Evolutionary conservation across 1,140 invertebrate species (phyloP).

Genomic region (Yoshiicerus persimilis): DNA sequence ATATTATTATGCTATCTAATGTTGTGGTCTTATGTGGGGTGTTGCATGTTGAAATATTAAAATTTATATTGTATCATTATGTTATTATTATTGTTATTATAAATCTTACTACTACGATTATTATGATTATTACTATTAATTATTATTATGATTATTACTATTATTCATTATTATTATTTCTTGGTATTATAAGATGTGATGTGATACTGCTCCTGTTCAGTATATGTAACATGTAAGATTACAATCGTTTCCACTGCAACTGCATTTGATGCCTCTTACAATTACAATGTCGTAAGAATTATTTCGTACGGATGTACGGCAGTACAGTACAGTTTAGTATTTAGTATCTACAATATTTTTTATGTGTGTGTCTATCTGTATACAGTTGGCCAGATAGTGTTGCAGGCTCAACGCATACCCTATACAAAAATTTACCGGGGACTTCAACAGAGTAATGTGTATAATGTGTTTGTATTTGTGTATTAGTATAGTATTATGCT

Average conservation of each 20-base stretch:
- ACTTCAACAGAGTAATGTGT: not conserved
- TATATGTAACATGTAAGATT: not conserved
- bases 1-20: not conserved
- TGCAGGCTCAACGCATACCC: not conserved
- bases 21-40: not conserved
- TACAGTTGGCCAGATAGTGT: not conserved
- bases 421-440: not conserved
- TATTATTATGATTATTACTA: not conserved
- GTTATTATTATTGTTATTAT: not conserved
- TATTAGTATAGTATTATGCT: not conserved
- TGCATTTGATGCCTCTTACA: not conserved
- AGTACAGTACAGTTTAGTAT: not conserved
- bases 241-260: not conserved
- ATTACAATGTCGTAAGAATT: not conserved
- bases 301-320: not conserved
- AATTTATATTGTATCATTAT: not conserved
- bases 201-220: not conserved
- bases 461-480: not conserved
- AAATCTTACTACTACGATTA: not conserved
- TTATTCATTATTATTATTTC: no score
- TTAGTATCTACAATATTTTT: not conserved
- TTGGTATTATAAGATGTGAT: not conserved
- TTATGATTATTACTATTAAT: not conserved
- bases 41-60: not conserved
- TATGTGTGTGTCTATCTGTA: not conserved